Base-by-base conservation (phyloP, 2,797 vertebrate genomes). In the Onychomys arenicola region DNA sequence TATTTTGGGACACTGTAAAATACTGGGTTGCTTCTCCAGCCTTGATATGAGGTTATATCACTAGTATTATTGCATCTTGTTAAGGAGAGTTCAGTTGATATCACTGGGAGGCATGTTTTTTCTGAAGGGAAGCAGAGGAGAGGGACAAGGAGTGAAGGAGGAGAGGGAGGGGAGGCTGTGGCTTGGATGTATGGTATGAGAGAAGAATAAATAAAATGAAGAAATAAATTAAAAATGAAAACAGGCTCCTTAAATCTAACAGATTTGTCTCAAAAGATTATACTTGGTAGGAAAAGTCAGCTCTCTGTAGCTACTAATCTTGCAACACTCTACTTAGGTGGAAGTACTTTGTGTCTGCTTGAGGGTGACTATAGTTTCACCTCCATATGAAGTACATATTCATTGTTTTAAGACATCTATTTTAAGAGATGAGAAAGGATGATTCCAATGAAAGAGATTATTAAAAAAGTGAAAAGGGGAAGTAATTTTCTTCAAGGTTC, bases 401-500 rank as follows among this genome's bases (percentile, higher is more conserved):
- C 76, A 91, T 83, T 80, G 5, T 88, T 92, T 82, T 89, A 85
- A 93, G 93, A 9, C 7, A 91, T 92, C 84, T 93, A 94, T 1
- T 96, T 93, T 49, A 91, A 69, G 14, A 95, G 29, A 78, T 40
- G 7, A 46, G 17, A 78, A 93, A 84, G 85, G 16, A 90, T 82
- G 29, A 94, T 94, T 76, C 23, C 59, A 76, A 69, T 73, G 96
- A 94, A 95, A 94, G n/a, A 76, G 7, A 90, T 67, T 67, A 34
- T 13, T 6, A 73, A 63, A 78, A 88, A 93, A 49, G 46, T 17
- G 63, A 25, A 67, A 94, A 90, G 82, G 92, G 55, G 8, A 80
- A 90, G 8, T 90, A 9, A 95, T 94, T 96, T 90, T 25, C 29
- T 95, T 92, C 11, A 96, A 90, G 27, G 21, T 86, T 91, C 78